These are phyloP conservation scores for Lepus oiostolus DNA, from an alignment of 2,797 vertebrate genomes.

Conservation along the genomic window DNA sequence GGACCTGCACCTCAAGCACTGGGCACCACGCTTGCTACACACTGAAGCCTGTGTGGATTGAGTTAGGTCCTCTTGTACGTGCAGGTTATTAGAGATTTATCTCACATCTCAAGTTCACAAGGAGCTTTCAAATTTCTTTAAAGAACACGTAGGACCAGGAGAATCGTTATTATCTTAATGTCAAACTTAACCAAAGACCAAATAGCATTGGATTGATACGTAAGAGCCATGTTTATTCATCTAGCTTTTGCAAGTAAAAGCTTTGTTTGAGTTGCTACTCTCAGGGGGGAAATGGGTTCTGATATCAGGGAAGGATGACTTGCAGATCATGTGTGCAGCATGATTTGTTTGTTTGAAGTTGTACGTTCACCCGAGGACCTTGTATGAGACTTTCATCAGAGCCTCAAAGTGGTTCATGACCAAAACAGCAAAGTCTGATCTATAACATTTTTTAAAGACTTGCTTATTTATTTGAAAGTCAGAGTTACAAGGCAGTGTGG, in stretches of 20 bases:
- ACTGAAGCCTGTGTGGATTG: background rate
- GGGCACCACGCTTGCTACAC: too few species aligned
- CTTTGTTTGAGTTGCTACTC: background rate
- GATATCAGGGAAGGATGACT: background rate
- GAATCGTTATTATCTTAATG: slow-evolving; percentile 53
- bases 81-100: background rate
- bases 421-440: slow-evolving; percentile 38
- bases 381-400: slow-evolving; percentile 8
- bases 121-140: slow-evolving; percentile 45
- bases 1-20: background rate
- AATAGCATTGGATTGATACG: background rate
- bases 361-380: background rate
- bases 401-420: slow-evolving; percentile 30
- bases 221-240: background rate
- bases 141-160: slow-evolving; percentile 16
- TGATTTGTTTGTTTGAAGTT: slow-evolving; percentile 44
- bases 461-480: too few species aligned
- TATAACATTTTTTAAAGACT: background rate
- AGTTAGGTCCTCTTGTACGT: background rate
- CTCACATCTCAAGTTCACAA: background rate
- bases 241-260: background rate
- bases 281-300: background rate
- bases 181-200: slow-evolving; percentile 35
- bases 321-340: background rate
- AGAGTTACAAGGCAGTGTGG: too few species aligned